Base-by-base conservation (phyloP, 2,797 vertebrate species). In the Atherinosoma microstoma region DNA sequence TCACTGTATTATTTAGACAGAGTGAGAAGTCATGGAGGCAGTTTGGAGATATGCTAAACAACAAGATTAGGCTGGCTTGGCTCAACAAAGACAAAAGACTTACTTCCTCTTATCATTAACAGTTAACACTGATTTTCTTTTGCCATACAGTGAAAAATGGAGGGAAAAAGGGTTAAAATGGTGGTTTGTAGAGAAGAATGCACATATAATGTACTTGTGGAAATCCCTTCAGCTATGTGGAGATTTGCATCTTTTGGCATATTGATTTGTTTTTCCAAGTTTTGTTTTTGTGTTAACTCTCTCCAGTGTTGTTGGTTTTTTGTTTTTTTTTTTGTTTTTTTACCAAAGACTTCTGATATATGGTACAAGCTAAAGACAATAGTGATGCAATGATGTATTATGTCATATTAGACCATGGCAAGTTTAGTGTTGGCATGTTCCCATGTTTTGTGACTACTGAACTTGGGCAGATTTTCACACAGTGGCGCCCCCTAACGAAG, bases 31-130 rank as follows among this genome's bases (percentile, higher is more conserved):
- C 53, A 27, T 63, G 38, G 70, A 86, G 73, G 70, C 38, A 58
- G 34, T 45, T 78, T 65, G 45, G 60, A 81, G 51, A 76, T 58
- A 47, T 70, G 49, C 83, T 73, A 84, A 90, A 90, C 82, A 80
- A 38, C 66, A 60, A 74, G 83, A 87, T 90, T 73, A 81, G 60
- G 61, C 72, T 59, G 51, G 27, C 57, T 82, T 58, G 42, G 65
- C 70, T 84, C 47, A 62, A 73, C 64, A 0, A 62, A 75, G 42
- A 74, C 20, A n/a, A 18, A 29, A 27, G 18, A 58, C 64, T 83
- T 35, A n/a, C 65, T 75, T 80, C 66, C 51, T 40, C 24, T 40
- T 13, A 62, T 47, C 30, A 42, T 20, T 64, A 65, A 58, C 32
- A 34, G 64, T 63, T 70, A 70, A 62, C 47, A 64, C 3, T 53